phyloP scores from a whole-genome alignment of 1,140 invertebrate species.

The Mercenaria mercenaria region DNA sequence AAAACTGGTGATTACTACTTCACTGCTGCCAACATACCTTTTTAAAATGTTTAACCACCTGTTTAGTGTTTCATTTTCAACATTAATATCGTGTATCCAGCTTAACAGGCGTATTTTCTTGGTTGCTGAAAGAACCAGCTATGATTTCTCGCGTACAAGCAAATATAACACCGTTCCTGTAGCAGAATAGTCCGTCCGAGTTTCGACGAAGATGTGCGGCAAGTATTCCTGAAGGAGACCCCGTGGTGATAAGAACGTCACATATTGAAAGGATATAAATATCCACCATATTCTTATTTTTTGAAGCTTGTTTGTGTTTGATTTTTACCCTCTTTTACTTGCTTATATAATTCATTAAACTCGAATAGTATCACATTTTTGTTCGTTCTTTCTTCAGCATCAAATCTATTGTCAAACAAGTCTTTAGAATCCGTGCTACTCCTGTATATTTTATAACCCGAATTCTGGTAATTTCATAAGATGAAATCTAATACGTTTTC shows the following conservation, averaged over 20 bases:
- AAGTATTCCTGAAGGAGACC: background rate
- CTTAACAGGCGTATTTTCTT: background rate
- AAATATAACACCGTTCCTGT: background rate
- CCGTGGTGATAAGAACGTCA: background rate
- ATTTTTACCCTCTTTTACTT: background rate
- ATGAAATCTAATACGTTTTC: background rate
- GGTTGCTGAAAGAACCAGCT: background rate
- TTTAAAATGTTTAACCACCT: too few species aligned
- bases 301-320: background rate
- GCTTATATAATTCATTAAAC: background rate
- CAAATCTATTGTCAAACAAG: background rate
- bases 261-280: background rate
- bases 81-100: background rate
- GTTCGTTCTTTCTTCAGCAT: background rate
- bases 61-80: background rate
- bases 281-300: background rate
- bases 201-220: background rate
- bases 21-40: too few species aligned
- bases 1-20: too few species aligned
- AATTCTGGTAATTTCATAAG: background rate
- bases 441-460: background rate
- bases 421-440: background rate
- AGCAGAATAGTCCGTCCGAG: conserved; percentile 11
- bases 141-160: background rate
- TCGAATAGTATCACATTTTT: background rate